A percentile compares a stretch with the other conserved stretches of the same genome.
These are phyloP conservation scores for Lethenteron camtschaticum DNA, from an alignment of 2,113 vertebrate species.

Conservation along the genomic window DNA sequence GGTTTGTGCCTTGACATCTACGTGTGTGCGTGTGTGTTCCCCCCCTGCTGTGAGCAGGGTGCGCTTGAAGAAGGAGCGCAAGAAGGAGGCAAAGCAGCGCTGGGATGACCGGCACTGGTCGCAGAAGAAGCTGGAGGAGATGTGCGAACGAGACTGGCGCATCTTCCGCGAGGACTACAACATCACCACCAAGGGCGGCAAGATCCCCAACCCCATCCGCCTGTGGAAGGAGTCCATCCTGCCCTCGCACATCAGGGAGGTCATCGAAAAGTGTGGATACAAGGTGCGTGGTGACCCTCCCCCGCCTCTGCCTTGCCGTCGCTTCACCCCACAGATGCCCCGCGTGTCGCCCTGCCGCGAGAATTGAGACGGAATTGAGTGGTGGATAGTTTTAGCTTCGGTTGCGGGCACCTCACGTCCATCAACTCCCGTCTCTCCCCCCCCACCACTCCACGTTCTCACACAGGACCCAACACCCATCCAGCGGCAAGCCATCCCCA, in stretches of 20 bases:
- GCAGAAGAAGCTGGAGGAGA: slow-evolving; percentile 95
- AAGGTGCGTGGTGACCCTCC: slow-evolving; percentile 33
- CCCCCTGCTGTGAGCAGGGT: slow-evolving; percentile 22
- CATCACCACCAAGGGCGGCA: slow-evolving; percentile 95
- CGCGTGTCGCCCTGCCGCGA: not conserved
- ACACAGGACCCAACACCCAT: slow-evolving; percentile 75
- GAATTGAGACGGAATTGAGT: not conserved
- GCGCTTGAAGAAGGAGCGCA: slow-evolving; percentile 66
- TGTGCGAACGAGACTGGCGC: slow-evolving; percentile 93
- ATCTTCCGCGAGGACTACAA: slow-evolving; percentile 95
- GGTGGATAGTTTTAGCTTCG: too few species aligned
- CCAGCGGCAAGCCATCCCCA: slow-evolving; percentile 93
- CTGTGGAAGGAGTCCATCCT: slow-evolving; percentile 88
- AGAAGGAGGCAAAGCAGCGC: slow-evolving; percentile 93
- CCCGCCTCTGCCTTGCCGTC: accelerated
- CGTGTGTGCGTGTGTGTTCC: too few species aligned
- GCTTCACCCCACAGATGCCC: not conserved
- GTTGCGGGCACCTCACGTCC: too few species aligned
- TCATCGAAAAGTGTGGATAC: slow-evolving; percentile 93
- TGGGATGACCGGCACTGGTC: slow-evolving; percentile 97
- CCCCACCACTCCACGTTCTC: too few species aligned
- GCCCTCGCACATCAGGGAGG: slow-evolving; percentile 78
- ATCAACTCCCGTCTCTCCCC: too few species aligned
- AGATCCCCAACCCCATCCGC: slow-evolving; percentile 91
- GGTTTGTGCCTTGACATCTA: too few species aligned